These are phyloP conservation scores for Nomia melanderi DNA, from an alignment of 1,140 invertebrate species.

Conservation along the genomic window DNA sequence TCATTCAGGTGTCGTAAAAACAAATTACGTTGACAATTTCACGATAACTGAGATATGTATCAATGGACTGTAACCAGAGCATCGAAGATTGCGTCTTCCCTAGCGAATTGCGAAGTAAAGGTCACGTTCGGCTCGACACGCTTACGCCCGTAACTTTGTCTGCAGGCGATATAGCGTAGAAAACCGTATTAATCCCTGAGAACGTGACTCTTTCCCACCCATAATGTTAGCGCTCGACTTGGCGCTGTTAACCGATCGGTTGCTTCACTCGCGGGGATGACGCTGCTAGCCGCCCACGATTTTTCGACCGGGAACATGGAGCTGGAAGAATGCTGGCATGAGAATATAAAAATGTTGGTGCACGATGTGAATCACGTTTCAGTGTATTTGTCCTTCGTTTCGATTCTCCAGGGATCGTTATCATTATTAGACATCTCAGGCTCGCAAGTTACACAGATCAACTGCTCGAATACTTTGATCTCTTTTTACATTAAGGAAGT, in stretches of 20 bases:
- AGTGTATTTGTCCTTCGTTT: too few relatives aligned
- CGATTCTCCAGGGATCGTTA: too few relatives aligned
- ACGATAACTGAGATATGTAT: too few relatives aligned
- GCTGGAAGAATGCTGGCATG: background rate
- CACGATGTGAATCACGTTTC: background rate
- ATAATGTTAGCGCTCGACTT: constrained; percentile 17
- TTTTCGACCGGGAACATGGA: constrained; percentile 13
- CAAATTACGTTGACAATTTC: too few relatives aligned
- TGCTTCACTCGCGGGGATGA: constrained; percentile 35
- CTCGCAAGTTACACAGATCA: too few relatives aligned
- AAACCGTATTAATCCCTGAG: constrained; percentile 62
- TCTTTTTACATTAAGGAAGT: too few relatives aligned
- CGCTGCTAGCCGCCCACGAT: constrained; percentile 26
- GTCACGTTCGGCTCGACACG: constrained; percentile 68
- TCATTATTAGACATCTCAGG: too few relatives aligned
- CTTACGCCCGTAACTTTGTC: constrained; percentile 41
- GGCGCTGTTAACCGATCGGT: constrained; percentile 37
- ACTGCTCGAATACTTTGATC: too few relatives aligned
- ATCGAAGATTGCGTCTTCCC: constrained; percentile 64
- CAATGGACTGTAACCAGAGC: constrained; percentile 43
- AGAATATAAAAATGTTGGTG: constrained; percentile 11
- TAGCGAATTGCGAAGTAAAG: constrained; percentile 63
- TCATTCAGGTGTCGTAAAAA: too few relatives aligned
- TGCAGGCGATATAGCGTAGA: constrained; percentile 31
- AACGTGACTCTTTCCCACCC: constrained; percentile 57